These are phyloP conservation scores for Syngnathus acus DNA, from an alignment of 2,797 vertebrate species.

Conservation along the genomic window DNA sequence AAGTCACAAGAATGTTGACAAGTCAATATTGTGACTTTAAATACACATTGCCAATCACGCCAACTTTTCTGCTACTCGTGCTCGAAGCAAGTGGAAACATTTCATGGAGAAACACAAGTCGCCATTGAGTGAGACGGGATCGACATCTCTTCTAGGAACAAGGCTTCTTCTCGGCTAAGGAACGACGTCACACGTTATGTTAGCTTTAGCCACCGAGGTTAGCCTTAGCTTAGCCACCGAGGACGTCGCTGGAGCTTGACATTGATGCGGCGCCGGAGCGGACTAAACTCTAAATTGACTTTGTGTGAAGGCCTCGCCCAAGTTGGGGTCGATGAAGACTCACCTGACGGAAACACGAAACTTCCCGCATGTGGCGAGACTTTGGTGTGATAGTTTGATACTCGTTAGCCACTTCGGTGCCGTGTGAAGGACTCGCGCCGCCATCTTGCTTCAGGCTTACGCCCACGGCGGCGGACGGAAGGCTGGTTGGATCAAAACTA, in stretches of 20 bases:
- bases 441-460: constrained; percentile 70
- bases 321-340: constrained; percentile 11
- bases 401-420: constrained; percentile 59
- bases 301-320: accelerated
- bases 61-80: background rate
- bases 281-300: accelerated
- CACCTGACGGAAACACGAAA: constrained; percentile 60
- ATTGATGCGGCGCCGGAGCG: background rate
- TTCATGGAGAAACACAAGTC: background rate
- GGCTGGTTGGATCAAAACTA: background rate
- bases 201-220: constrained; percentile 9
- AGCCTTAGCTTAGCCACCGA: constrained; percentile 45
- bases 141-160: too few species aligned
- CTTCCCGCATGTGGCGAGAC: constrained; percentile 37
- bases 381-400: constrained; percentile 24
- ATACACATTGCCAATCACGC: background rate
- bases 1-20: background rate
- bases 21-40: background rate
- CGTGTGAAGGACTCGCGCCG: constrained; percentile 75
- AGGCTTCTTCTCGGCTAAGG: too few species aligned
- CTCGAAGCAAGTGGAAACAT: background rate
- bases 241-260: constrained; percentile 26
- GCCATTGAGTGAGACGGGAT: too few species aligned
- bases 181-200: background rate
- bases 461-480: background rate